phyloP scores from a whole-genome alignment of 2,888 invertebrate genomes.

The Eristalis arbustorum region DNA sequence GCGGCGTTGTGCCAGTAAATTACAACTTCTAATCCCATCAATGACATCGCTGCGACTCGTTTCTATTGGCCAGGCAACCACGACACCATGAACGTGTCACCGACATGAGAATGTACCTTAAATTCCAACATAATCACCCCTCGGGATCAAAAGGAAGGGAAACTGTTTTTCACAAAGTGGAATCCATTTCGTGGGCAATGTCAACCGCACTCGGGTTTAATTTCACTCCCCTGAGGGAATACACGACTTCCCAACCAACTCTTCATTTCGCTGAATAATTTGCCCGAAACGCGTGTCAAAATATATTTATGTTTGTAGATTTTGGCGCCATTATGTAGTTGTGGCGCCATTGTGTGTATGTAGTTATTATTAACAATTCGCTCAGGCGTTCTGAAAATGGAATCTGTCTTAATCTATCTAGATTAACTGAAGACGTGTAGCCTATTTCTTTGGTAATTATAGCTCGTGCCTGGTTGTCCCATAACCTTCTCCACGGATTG shows the following conservation, averaged over 20 bases:
- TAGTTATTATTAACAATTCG: no score
- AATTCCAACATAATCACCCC: constrained; percentile 8
- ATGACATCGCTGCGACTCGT: constrained; percentile 2
- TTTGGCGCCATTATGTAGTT: not conserved
- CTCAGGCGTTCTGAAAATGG: not conserved
- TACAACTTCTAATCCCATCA: constrained; percentile 21
- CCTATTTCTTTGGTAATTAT: not conserved
- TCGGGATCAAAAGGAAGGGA: not conserved
- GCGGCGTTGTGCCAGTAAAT: constrained; percentile 23
- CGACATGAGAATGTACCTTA: not conserved
- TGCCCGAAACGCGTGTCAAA: not conserved
- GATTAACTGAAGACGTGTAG: not conserved
- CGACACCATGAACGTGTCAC: not conserved
- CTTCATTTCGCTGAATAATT: not conserved
- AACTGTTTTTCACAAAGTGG: not conserved
- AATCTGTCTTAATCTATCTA: not conserved
- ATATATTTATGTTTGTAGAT: not conserved
- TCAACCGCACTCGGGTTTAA: constrained; percentile 1
- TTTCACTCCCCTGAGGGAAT: not conserved
- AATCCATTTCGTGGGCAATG: not conserved
- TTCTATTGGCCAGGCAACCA: not conserved
- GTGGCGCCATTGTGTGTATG: no score
- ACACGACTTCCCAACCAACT: not conserved
- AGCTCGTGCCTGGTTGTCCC: no score
- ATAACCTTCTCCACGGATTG: not conserved